phyloP scores from a whole-genome alignment of 1,140 invertebrate genomes.

The Batillaria attramentaria region DNA sequence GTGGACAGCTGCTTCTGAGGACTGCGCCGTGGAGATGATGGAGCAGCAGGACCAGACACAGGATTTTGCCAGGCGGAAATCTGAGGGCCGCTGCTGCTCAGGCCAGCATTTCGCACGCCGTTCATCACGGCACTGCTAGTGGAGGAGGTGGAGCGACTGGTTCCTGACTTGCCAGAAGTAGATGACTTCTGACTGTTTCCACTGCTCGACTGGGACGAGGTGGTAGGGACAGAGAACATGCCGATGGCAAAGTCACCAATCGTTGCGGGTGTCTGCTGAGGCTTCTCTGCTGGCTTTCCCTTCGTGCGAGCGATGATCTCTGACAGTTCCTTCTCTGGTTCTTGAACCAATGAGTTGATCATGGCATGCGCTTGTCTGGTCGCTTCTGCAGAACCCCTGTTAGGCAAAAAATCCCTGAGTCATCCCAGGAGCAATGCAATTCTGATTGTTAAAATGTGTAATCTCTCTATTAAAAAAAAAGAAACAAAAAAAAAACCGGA shows the following conservation, averaged over 20 bases:
- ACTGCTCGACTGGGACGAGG: slow-evolving; percentile 21
- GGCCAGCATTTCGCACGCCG: slow-evolving; percentile 1
- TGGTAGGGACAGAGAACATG: slow-evolving; percentile 42
- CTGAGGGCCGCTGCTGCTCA: not conserved
- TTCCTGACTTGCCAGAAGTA: slow-evolving; percentile 18
- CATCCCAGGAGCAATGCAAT: too few relatives aligned
- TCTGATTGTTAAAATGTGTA: too few relatives aligned
- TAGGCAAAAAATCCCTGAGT: slow-evolving; percentile 41
- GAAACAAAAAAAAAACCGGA: too few relatives aligned
- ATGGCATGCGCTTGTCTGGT: slow-evolving; percentile 90
- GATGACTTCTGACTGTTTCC: slow-evolving; percentile 10
- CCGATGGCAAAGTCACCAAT: slow-evolving; percentile 46
- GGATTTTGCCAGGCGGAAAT: slow-evolving; percentile 29
- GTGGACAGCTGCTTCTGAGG: slow-evolving; percentile 45
- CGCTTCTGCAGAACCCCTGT: slow-evolving; percentile 88
- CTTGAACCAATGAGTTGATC: slow-evolving; percentile 90
- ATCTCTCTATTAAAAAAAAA: too few relatives aligned
- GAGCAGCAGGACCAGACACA: slow-evolving; percentile 15
- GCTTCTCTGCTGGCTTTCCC: slow-evolving; percentile 42
- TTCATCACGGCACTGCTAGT: slow-evolving; percentile 8
- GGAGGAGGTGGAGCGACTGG: slow-evolving; percentile 20
- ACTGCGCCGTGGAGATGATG: slow-evolving; percentile 45
- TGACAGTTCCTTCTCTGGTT: slow-evolving; percentile 92
- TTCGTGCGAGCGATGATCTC: slow-evolving; percentile 84
- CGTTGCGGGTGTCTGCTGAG: slow-evolving; percentile 29